A percentile compares a stretch with the other conserved stretches of the same genome.
phyloP scores from a whole-genome alignment of 2,888 invertebrate species.

The Oxytorus armatus region DNA sequence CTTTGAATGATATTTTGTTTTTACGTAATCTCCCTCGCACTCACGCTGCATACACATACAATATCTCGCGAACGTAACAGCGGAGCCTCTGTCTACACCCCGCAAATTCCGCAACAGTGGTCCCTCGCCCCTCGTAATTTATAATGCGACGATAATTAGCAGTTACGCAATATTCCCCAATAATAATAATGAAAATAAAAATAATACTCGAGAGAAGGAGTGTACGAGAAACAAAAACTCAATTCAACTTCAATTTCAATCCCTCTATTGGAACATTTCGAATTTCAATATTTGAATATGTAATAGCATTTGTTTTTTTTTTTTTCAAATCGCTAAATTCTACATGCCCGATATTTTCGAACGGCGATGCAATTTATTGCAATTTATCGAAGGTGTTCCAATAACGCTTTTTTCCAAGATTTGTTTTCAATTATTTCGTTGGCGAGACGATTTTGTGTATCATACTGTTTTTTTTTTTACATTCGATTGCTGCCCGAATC shows the following conservation, averaged over 20 bases:
- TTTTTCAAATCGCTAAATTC: too few relatives aligned
- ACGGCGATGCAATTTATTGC: background rate
- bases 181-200: too few relatives aligned
- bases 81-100: slow-evolving; percentile 1
- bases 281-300: too few relatives aligned
- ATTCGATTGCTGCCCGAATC: background rate
- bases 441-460: background rate
- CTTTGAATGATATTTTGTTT: slow-evolving; percentile 46
- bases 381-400: background rate
- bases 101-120: slow-evolving; percentile 27
- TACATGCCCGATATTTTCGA: background rate
- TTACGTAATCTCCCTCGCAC: slow-evolving; percentile 47
- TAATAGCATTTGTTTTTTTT: too few relatives aligned
- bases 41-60: slow-evolving; percentile 14
- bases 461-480: background rate
- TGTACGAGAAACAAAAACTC: too few relatives aligned
- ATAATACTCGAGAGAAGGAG: background rate
- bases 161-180: slow-evolving; percentile 32
- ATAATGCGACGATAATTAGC: slow-evolving; percentile 62
- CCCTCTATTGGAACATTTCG: too few relatives aligned
- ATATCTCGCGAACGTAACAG: background rate
- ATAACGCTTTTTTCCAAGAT: background rate
- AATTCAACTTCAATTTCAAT: too few relatives aligned
- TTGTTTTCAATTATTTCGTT: background rate
- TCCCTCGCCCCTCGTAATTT: slow-evolving; percentile 52